phyloP scores from a whole-genome alignment of 2,797 vertebrate genomes.

The Sebastes steindachneri region DNA sequence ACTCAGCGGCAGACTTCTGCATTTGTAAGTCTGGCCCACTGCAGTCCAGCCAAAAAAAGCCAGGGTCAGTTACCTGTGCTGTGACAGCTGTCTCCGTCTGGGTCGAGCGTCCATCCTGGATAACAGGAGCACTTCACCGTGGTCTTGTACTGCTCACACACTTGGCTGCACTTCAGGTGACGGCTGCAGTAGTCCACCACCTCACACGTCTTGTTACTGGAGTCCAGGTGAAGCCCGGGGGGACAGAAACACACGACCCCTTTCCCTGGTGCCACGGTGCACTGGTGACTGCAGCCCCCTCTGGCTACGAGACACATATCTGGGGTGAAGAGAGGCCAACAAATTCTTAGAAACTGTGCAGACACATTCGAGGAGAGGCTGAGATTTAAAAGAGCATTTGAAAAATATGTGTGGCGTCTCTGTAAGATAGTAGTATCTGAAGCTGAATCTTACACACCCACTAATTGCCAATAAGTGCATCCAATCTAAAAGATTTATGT shows the following conservation, averaged over 20 bases:
- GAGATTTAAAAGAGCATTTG: not conserved
- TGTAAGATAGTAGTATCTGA: not conserved
- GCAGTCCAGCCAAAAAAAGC: not conserved
- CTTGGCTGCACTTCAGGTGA: slow-evolving; percentile 95
- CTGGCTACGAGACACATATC: slow-evolving; percentile 94
- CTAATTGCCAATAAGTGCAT: not conserved
- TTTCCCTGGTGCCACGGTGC: slow-evolving; percentile 92
- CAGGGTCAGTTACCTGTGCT: slow-evolving; percentile 85
- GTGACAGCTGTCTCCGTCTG: slow-evolving; percentile 92
- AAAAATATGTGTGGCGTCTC: not conserved
- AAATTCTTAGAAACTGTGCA: slow-evolving; percentile 13
- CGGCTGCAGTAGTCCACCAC: slow-evolving; percentile 92
- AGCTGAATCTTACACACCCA: not conserved
- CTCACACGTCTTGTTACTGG: slow-evolving; percentile 94
- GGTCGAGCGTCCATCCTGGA: slow-evolving; percentile 91
- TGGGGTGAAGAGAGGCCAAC: slow-evolving; percentile 63
- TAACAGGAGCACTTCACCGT: slow-evolving; percentile 97
- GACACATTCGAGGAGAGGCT: not conserved
- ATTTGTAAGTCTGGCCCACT: rapidly evolving
- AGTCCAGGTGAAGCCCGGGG: slow-evolving; percentile 87
- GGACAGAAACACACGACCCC: slow-evolving; percentile 95
- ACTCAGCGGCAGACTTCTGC: no score
- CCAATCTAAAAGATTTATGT: not conserved
- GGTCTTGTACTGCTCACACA: slow-evolving; percentile 96
- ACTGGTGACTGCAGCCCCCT: slow-evolving; percentile 97